Evolutionary conservation across 2,797 vertebrate genomes (phyloP).

Genomic region (Hybognathus amarus): DNA sequence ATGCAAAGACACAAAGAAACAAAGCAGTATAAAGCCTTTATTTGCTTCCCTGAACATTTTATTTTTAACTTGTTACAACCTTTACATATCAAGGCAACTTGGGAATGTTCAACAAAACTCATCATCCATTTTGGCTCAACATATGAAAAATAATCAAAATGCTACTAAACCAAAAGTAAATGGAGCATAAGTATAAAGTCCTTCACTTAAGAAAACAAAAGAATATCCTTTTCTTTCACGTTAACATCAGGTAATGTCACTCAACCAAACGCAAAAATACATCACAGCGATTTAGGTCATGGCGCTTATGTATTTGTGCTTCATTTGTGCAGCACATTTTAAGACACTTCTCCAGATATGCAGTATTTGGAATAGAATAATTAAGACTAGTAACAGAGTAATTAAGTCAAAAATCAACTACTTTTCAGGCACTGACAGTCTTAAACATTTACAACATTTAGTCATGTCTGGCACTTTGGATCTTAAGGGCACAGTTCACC

Average conservation of each 20-base stretch:
- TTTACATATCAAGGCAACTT: constrained; percentile 60
- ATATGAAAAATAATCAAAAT: constrained; percentile 11
- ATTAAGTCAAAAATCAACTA: neutral
- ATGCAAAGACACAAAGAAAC: neutral
- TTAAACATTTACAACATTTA: neutral
- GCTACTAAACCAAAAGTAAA: neutral
- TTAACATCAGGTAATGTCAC: neutral
- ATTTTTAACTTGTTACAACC: constrained; percentile 57
- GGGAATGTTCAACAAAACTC: constrained; percentile 58
- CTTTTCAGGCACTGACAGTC: constrained; percentile 11
- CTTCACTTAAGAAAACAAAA: neutral
- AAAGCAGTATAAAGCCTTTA: constrained; percentile 10
- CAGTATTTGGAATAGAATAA: constrained; percentile 13
- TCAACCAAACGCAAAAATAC: constrained; percentile 35
- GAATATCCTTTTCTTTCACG: constrained; percentile 19
- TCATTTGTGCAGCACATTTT: constrained; percentile 51
- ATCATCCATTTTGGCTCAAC: constrained; percentile 38
- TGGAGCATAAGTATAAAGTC: constrained; percentile 13
- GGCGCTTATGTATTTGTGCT: constrained; percentile 68
- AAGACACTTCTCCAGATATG: constrained; percentile 60
- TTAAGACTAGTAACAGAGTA: constrained; percentile 8
- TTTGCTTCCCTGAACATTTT: constrained; percentile 58
- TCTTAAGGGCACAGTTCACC: constrained; percentile 12
- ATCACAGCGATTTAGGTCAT: constrained; percentile 73
- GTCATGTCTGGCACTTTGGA: neutral